These are phyloP conservation scores for Aspidiotus rigidus DNA, from an alignment of 2,888 invertebrate species.

Conservation along the genomic window DNA sequence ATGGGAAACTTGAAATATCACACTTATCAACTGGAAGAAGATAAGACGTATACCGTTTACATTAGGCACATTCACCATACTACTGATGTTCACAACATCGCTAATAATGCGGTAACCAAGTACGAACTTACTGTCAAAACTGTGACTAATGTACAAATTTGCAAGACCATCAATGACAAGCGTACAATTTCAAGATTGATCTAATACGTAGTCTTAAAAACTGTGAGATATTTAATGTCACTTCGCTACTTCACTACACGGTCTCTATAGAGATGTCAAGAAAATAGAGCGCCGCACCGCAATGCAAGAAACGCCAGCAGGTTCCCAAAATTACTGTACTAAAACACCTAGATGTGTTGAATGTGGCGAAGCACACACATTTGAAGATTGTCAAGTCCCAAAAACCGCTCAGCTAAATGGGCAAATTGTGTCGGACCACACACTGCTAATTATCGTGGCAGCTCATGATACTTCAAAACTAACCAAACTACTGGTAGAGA, in stretches of 20 bases:
- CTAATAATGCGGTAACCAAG: background rate
- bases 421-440: background rate
- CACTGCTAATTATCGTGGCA: background rate
- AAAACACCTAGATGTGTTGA: too few species aligned
- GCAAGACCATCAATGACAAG: too few species aligned
- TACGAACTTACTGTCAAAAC: too few species aligned
- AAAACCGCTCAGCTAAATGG: background rate
- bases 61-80: background rate
- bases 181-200: too few species aligned
- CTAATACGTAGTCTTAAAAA: too few species aligned
- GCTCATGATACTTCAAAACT: background rate
- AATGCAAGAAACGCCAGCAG: too few species aligned
- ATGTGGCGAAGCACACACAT: background rate
- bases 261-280: too few species aligned
- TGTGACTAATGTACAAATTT: too few species aligned
- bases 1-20: background rate
- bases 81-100: background rate
- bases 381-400: background rate
- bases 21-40: background rate
- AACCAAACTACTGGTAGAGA: background rate
- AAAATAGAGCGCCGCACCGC: too few species aligned
- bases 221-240: too few species aligned
- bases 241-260: too few species aligned
- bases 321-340: too few species aligned
- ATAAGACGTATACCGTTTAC: background rate